These are phyloP conservation scores for Bagarius yarrelli DNA, from an alignment of 2,113 vertebrate genomes.

Conservation along the genomic window DNA sequence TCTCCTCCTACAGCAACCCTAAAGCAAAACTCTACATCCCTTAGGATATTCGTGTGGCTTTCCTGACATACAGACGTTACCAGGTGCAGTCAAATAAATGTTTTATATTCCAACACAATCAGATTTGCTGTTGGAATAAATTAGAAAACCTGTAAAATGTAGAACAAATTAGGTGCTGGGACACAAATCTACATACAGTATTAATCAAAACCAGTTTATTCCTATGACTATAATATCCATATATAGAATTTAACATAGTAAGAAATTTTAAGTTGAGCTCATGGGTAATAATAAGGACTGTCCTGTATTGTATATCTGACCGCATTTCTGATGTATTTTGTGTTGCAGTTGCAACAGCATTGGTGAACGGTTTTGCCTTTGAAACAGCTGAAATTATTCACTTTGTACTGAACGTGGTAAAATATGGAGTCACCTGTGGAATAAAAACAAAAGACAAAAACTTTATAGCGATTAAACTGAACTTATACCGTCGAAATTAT, in stretches of 20 bases:
- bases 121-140: background rate
- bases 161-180: too few relatives aligned
- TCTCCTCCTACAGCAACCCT: too few relatives aligned
- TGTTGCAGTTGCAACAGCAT: background rate
- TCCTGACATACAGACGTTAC: background rate
- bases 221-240: background rate
- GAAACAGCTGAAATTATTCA: background rate
- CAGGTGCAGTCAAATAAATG: background rate
- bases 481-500: too few relatives aligned
- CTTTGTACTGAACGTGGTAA: background rate
- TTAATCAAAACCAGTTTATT: background rate
- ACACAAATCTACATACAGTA: background rate
- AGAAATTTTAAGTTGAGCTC: background rate
- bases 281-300: too few relatives aligned
- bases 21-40: background rate
- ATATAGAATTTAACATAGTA: background rate
- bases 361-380: background rate
- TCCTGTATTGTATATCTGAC: too few relatives aligned
- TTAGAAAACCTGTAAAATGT: too few relatives aligned
- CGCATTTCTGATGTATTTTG: background rate
- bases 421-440: background rate
- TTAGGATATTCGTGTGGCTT: background rate
- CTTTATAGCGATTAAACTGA: too few relatives aligned
- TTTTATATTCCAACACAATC: background rate
- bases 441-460: background rate